Percentiles rank a stretch among this genome's conserved stretches.
phyloP scores from a whole-genome alignment of 2,797 vertebrate genomes.

The Enteromius unitaeniatus region DNA sequence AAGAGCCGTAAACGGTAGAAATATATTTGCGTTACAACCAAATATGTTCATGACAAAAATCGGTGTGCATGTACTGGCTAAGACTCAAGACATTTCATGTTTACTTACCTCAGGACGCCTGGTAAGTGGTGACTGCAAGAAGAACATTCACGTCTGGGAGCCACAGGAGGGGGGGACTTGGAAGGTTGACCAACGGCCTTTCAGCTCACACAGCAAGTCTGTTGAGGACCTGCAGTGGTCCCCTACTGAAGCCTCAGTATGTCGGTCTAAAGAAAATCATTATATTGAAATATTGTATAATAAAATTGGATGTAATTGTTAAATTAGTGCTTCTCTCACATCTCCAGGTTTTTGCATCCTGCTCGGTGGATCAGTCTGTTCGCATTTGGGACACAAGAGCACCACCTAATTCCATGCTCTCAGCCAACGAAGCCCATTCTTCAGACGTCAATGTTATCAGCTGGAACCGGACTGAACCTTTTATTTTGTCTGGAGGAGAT shows the following conservation, averaged over 20 bases:
- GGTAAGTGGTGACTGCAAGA: constrained; percentile 90
- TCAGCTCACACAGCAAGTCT: constrained; percentile 86
- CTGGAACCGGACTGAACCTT: constrained; percentile 90
- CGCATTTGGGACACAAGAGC: constrained; percentile 90
- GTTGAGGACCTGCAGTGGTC: constrained; percentile 97
- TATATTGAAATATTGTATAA: neutral
- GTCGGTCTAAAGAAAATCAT: constrained; percentile 50
- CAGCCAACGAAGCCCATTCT: constrained; percentile 80
- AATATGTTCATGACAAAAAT: neutral
- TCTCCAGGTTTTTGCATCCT: constrained; percentile 88
- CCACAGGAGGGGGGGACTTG: constrained; percentile 83
- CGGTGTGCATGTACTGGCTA: neutral
- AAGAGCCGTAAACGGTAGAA: neutral
- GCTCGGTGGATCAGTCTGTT: constrained; percentile 88
- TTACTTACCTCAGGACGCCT: constrained; percentile 80
- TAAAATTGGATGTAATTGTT: neutral
- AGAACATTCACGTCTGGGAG: constrained; percentile 93
- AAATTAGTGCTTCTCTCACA: neutral
- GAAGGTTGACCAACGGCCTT: constrained; percentile 91
- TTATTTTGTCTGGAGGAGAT: constrained; percentile 89
- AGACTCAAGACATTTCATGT: neutral
- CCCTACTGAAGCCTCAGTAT: constrained; percentile 88
- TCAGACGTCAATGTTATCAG: constrained; percentile 90
- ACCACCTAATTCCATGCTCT: constrained; percentile 89
- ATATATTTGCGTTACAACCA: neutral